Evolutionary conservation across 2,888 invertebrate genomes (phyloP).

Genomic region (Antheraea assamensis): DNA sequence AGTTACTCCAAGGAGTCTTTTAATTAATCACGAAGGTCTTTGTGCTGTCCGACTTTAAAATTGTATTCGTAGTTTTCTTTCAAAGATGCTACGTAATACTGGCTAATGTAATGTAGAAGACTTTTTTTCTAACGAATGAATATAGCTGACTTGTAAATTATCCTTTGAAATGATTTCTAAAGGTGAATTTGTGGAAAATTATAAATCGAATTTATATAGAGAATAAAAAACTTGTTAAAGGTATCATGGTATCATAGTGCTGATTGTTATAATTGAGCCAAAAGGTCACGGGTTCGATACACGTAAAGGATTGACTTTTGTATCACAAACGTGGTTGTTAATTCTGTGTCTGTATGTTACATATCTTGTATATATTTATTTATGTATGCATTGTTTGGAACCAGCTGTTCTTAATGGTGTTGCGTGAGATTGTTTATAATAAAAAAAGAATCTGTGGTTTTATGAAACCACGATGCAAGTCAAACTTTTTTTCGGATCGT

Average conservation of each 20-base stretch:
- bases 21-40: constrained; percentile 1
- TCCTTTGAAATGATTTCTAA: neutral
- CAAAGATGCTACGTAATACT: neutral
- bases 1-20: neutral
- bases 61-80: constrained; percentile 1
- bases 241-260: neutral
- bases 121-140: neutral
- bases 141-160: neutral
- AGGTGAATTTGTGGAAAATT: neutral
- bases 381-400: too few relatives aligned
- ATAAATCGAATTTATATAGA: neutral
- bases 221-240: neutral
- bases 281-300: neutral
- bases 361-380: too few relatives aligned
- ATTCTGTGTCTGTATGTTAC: too few relatives aligned
- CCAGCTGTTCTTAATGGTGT: too few relatives aligned
- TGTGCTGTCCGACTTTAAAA: constrained; percentile 5
- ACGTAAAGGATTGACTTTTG: neutral
- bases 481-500: too few relatives aligned
- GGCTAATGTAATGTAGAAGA: neutral
- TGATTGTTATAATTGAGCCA: neutral
- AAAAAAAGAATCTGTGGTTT: too few relatives aligned
- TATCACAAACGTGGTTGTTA: too few relatives aligned
- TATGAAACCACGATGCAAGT: too few relatives aligned
- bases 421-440: too few relatives aligned